A percentile compares a stretch with the other conserved stretches of the same genome.
Conservation (phyloP, 2,113 vertebrate genomes). For the Clupea harengus region DNA sequence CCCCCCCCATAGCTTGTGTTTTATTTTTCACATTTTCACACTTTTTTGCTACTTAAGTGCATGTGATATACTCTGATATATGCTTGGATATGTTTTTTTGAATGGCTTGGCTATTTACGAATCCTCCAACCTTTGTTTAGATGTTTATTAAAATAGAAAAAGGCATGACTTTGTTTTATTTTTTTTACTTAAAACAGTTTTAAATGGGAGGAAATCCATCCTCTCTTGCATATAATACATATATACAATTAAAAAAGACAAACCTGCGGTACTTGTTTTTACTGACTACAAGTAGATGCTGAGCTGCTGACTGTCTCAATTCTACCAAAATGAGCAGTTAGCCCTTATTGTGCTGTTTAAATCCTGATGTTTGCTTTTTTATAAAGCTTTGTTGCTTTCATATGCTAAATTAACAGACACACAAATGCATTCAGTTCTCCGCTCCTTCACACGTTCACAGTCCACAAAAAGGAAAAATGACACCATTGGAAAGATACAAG, state of each 20-base stretch:
- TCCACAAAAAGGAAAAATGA: not conserved
- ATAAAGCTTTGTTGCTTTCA: not conserved
- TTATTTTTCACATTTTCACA: not conserved
- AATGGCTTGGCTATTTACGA: not conserved
- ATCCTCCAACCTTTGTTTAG: not conserved
- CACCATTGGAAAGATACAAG: not conserved
- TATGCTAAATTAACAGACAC: not conserved
- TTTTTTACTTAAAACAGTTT: not conserved
- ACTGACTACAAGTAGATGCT: not conserved
- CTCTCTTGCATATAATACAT: not conserved
- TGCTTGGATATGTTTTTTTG: not conserved
- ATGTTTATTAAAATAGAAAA: conserved; percentile 12
- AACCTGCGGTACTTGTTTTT: not conserved
- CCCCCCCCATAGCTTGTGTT: not conserved
- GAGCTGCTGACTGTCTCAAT: not conserved
- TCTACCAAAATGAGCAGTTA: not conserved
- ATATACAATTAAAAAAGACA: not conserved
- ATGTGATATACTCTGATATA: not conserved
- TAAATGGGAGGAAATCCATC: not conserved
- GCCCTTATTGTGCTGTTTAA: not conserved
- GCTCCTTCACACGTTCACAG: not conserved
- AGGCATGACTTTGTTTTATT: not conserved
- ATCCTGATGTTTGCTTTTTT: not conserved
- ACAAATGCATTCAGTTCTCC: not conserved
- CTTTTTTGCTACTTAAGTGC: not conserved